Evolutionary conservation across 2,113 vertebrate species (phyloP), one percentile per base, ranked within the genome.

Genomic region (Hemichromis elongatus): DNA sequence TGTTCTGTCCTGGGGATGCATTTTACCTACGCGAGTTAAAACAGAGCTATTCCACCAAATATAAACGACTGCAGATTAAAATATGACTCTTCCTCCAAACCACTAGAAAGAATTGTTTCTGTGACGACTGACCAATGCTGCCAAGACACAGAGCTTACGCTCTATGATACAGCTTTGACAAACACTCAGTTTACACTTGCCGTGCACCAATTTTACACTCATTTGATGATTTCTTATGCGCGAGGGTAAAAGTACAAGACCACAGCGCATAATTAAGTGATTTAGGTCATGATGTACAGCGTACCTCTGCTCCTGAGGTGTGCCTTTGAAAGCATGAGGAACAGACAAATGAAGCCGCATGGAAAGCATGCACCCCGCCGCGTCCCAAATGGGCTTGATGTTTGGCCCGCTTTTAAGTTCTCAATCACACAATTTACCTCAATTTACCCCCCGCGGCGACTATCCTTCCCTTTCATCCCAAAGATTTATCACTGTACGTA

Each of bases 351-450:
- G 78, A 87, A 83, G 73, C 87, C 26, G 81, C 24, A 9, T 85
- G 63, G 79, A 87, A 86, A 84, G 68, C 81, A 19, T 12, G 52
- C 84, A 78, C 82, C 90, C 87, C 3, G 9, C 82, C 1, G 86
- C 1, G 81, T 82, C 84, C 85, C 87, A 89, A 93, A 92, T 92
- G 90, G 86, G 88, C 80, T 90, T 86, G 47, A 90, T 92, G 84
- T 93, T 92, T 90, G 82, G 79, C 87, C 81, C 26, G 68, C 85
- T 92, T 94, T 92, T 86, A 91, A 89, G 57, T 92, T 91, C 84
- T 90, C 90, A 90, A 93, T 93, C 89, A 90, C 84, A 85, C 89
- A 86, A 66, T 94, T 94, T 92, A 90, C 63, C 87, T 87, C 88
- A 79, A 88, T 93, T 93, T 92, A 91, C 91, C 94, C 85, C 93